Conservation (phyloP, 2,888 invertebrate species). For the Quadroppia sp. region DNA sequence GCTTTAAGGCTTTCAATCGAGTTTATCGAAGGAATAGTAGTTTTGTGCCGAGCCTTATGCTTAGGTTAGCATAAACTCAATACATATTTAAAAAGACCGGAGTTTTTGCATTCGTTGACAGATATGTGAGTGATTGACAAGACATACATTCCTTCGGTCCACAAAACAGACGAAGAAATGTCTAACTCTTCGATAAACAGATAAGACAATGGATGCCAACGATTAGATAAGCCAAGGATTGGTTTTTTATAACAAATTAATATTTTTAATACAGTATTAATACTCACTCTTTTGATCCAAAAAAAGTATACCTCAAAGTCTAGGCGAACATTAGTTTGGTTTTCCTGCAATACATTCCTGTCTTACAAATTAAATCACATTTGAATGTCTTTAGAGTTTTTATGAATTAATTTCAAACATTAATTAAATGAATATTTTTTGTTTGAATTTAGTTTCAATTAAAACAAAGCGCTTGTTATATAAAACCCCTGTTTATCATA, state of each 20-base stretch:
- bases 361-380: too few species aligned
- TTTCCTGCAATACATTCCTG: too few species aligned
- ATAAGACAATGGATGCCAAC: slow-evolving; percentile 2
- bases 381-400: too few species aligned
- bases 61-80: background rate
- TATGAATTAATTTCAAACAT: too few species aligned
- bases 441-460: too few species aligned
- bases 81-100: background rate
- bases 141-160: background rate
- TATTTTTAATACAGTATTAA: too few species aligned
- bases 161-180: background rate
- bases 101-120: slow-evolving; percentile 12
- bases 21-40: background rate
- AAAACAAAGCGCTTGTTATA: background rate
- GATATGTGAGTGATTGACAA: slow-evolving; percentile 21
- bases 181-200: background rate
- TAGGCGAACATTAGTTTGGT: too few species aligned
- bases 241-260: too few species aligned
- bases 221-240: too few species aligned
- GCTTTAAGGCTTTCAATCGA: background rate
- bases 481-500: background rate
- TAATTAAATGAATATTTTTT: background rate
- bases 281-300: too few species aligned
- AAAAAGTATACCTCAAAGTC: too few species aligned
- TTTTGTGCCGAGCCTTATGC: background rate